Base-by-base conservation (phyloP, 92 coral and sea anemone genomes). In the Porites rus region DNA sequence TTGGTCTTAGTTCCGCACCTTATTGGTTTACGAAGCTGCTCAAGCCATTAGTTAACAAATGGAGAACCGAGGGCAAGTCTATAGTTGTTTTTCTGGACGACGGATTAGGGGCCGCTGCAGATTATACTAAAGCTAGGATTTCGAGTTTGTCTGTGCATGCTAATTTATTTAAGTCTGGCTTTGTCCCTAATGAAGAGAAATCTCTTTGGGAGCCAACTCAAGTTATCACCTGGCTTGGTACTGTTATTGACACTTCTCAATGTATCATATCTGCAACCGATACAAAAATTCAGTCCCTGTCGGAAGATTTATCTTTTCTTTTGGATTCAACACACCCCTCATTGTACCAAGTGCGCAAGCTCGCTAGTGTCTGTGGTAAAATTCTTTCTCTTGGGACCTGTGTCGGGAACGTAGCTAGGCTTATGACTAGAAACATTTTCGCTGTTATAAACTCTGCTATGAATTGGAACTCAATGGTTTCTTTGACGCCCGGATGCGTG, bases 191-290 rank as follows among this genome's bases (percentile, higher is more conserved):
- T 25, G 28, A 25, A 25, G 28, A 25, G 8, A 90, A 86, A 66
- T 90, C 73, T 65, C 46, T 46, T 7, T 90, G 93, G 87, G 83
- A 90, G 7, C 92, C 82, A 16, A 11, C 74, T 28, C 89, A 79
- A 60, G 22, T 12, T 65, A 72, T 84, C 52, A 18, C 79, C 3
- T 88, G 82, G 83, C 72, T 88, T 14, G 92, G 92, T n/a, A 51
- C 77, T 4, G 63, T 70, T 73, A 72, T 83, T 31, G 53, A 83
- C 24, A 83, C 87, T 25, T 10, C 87, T 22, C 20, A 28, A 10
- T 74, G 60, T 46, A 8, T 22, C 10, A 84, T 84, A 11, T 25
- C 88, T 14, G 81, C 81, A 63, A 84, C 88, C 7, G 17, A 28
- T 8, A 74, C 25, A 70, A 83, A 84, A 69, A 76, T 86, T 43